Base-by-base conservation (phyloP, 2,113 vertebrate species). In the Antechinus flavipes region DNA sequence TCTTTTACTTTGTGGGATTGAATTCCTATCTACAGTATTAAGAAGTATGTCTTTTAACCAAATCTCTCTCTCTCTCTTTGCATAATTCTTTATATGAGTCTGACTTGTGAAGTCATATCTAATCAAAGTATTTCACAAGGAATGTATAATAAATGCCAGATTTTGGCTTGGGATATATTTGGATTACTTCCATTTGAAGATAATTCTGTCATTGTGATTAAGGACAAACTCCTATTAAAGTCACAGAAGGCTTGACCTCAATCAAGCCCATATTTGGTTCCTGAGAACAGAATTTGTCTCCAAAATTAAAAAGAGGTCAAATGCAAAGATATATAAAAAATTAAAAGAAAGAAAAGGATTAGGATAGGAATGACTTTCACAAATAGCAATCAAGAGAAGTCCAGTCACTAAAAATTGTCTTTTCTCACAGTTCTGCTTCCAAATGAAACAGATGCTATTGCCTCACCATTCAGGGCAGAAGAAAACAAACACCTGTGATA, bases 11-110 rank as follows among this genome's bases (percentile, higher is more conserved):
- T 90, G 53, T 93, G 56, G 93, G 91, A 93, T 92, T 47, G 11
- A 89, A 89, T 95, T 96, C 94, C 91, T 49, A 54, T 94, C 89
- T 93, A 95, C 89, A 92, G 92, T 92, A 91, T 94, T 93, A 49
- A 97, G 96, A 97, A 97, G 49, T 55, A 16, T 52, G 56, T 94
- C 12, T 91, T 97, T 89, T 97, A 94, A 97, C 50, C n/a, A 96
- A 95, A 97, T 27, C 5, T 97, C 93, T 97, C 91, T 97, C 91
- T 97, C 91, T 89, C 84, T 96, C 90, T n/a, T 94, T 95, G 95
- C 53, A 92, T 89, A 97, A 90, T 94, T 93, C 93, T 97, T 93
- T 92, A 95, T 49, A 8, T 50, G 84, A 94, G 56, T 92, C 54
- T 93, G 89, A 56, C 96, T 89, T 94, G 42, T 84, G 92, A 19